Evolutionary conservation across 1,140 invertebrate genomes (phyloP), one percentile per base, ranked within the genome.

Genomic region (Ectropis grisescens): DNA sequence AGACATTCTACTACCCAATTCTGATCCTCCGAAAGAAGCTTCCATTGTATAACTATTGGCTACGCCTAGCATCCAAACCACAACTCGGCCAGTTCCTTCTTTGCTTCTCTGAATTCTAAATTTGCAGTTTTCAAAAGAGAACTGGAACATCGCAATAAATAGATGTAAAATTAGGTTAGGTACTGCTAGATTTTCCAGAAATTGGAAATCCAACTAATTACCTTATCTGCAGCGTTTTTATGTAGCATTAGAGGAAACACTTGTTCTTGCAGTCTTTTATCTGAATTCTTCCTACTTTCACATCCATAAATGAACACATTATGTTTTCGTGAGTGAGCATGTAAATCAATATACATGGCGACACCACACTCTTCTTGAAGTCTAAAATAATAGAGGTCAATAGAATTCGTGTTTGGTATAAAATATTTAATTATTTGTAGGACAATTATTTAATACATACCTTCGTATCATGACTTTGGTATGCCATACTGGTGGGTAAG

Each of bases 301-400:
- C 96, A 98, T 47, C 97, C 96, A 75, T 97, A 98, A 48, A 97
- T 90, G 69, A 98, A 98, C 53, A 98, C 90, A 76, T 98, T 98
- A 72, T 96, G 93, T 67, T 92, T 92, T 35, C 95, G 84, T 2
- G 95, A 98, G 83, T 98, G 96, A 23, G 95, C 95, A 78, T 98
- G 96, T 47, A 97, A 87, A 85, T 98, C 97, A 72, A 96, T 96
- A 66, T 94, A 98, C 83, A 98, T 90, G 38, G 93, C 90, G 12
- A 96, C 93, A 29, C 94, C 94, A 68, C 93, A 93, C 82, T 97
- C 95, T 67, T 96, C 93, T 66, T 95, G 88, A 56, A 95, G 83
- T 81, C 93, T 91, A 53, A 25, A 44, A 33, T 16, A 34, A 42
- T 43, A 13, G 13, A 4, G 16, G 16, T 19, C 16, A 19, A 19